Percentiles rank a stretch among this genome's conserved stretches.
Conservation (phyloP, 2,888 invertebrate genomes). For the Lordiphosa fenestrarum region DNA sequence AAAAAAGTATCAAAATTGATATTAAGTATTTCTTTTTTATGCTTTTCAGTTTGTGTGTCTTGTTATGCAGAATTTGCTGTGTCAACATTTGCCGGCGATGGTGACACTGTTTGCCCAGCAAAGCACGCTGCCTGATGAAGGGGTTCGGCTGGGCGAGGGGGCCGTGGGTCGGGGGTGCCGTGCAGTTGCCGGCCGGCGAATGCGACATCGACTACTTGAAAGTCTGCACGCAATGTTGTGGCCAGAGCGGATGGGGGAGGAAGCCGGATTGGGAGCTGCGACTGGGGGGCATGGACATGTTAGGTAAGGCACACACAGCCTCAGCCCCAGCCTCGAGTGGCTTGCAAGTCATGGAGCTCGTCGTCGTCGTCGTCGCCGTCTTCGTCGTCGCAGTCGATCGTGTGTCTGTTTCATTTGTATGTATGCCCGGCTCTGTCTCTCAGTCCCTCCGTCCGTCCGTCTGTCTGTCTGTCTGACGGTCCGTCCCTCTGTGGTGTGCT, state of each 20-base stretch:
- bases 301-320: slow-evolving; percentile 6
- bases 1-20: not conserved
- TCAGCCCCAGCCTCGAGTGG: not conserved
- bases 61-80: slow-evolving; percentile 45
- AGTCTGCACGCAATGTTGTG: slow-evolving; percentile 51
- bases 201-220: slow-evolving; percentile 34
- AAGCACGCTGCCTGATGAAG: not conserved
- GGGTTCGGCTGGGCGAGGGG: too few relatives aligned
- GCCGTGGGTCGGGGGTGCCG: not conserved
- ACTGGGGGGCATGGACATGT: slow-evolving; percentile 15
- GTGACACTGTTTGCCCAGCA: slow-evolving; percentile 42
- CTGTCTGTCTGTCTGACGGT: slow-evolving; percentile 15
- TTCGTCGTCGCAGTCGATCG: slow-evolving; percentile 5
- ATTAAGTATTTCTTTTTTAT: not conserved
- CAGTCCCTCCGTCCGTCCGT: slow-evolving; percentile 6
- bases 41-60: slow-evolving; percentile 23
- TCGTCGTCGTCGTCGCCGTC: slow-evolving; percentile 2
- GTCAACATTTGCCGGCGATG: slow-evolving; percentile 38
- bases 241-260: not conserved
- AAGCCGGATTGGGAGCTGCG: slow-evolving; percentile 3
- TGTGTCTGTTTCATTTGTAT: slow-evolving; percentile 18
- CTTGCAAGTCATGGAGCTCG: slow-evolving; percentile 16
- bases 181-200: slow-evolving; percentile 20
- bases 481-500: slow-evolving; percentile 7
- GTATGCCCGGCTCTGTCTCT: slow-evolving; percentile 14